A percentile compares a stretch with the other conserved stretches of the same genome.
phyloP scores from a whole-genome alignment of 2,797 vertebrate genomes.

The Urocyon cinereoargenteus region DNA sequence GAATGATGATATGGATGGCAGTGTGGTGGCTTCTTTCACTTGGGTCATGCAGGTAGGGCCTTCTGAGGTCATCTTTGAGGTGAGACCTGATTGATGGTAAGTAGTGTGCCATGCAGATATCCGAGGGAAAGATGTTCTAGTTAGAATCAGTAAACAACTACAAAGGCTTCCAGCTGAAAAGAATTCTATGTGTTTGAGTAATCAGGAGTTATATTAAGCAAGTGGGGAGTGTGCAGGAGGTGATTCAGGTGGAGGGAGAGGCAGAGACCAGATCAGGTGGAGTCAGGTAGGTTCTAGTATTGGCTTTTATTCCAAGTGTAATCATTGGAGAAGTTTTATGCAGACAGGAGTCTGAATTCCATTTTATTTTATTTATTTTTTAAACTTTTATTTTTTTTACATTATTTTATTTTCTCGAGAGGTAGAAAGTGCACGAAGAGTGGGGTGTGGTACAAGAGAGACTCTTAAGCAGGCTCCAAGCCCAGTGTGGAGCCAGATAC shows the following conservation, averaged over 20 bases:
- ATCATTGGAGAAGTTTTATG: background rate
- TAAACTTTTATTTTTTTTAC: background rate
- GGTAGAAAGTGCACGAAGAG: background rate
- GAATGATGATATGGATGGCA: fast-evolving
- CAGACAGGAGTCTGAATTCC: background rate
- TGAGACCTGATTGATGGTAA: background rate
- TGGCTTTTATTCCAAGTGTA: background rate
- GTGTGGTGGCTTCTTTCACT: background rate
- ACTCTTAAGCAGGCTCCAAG: no score
- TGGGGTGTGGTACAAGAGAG: no score
- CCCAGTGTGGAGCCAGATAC: background rate
- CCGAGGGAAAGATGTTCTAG: background rate
- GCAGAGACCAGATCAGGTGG: background rate
- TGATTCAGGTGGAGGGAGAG: background rate
- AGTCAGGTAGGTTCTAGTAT: background rate
- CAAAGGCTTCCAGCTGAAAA: background rate
- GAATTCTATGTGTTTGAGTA: background rate
- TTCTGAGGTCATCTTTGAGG: background rate
- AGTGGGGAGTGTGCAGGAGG: no score
- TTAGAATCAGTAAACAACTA: background rate
- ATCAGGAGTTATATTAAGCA: background rate
- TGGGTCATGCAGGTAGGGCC: fast-evolving
- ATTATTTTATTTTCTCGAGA: background rate
- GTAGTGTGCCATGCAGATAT: background rate
- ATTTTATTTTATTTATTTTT: background rate